Conservation (phyloP, 2,113 vertebrate genomes). For the Psilopsiagon aymara region DNA sequence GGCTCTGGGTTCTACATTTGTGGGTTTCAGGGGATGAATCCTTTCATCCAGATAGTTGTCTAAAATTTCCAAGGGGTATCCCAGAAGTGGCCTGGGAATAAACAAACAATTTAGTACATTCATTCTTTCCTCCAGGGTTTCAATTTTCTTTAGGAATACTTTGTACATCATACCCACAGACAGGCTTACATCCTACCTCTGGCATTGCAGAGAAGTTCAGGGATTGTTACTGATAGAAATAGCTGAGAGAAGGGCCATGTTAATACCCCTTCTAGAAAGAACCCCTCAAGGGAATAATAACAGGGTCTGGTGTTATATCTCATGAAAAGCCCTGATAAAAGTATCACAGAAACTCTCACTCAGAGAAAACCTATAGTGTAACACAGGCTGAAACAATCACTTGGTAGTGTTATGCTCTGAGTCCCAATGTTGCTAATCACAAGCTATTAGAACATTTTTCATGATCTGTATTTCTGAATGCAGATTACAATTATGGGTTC, state of each 20-base stretch:
- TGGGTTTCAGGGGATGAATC: background rate
- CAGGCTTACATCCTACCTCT: background rate
- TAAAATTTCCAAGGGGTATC: background rate
- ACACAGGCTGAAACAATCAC: background rate
- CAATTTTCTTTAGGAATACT: background rate
- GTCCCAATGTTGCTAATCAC: background rate
- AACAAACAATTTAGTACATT: background rate
- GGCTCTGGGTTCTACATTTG: background rate
- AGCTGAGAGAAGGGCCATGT: background rate
- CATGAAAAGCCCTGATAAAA: background rate
- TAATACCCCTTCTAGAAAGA: background rate
- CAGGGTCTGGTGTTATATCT: background rate
- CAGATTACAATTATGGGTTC: background rate
- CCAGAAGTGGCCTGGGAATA: background rate
- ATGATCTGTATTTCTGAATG: background rate
- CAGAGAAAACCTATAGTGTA: background rate
- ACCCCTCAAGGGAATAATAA: background rate
- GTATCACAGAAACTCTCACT: background rate
- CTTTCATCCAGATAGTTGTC: background rate
- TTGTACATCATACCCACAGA: background rate
- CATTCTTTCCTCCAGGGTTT: background rate
- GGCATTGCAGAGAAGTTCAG: background rate
- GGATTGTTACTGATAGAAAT: background rate
- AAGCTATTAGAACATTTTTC: background rate
- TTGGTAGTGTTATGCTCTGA: background rate